phyloP scores from a whole-genome alignment of 2,113 vertebrate genomes.

The Macquaria ambigua region DNA sequence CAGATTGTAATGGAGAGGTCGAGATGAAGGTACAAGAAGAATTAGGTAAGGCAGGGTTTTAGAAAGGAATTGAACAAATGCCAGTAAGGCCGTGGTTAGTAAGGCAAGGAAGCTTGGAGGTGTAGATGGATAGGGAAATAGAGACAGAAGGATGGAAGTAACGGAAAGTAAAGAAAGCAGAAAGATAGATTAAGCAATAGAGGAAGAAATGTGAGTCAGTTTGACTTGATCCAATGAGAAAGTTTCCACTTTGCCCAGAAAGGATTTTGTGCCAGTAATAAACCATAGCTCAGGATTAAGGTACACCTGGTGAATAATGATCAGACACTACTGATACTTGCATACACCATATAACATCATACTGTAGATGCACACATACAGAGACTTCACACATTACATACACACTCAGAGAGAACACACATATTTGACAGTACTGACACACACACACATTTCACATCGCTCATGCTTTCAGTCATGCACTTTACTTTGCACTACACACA shows the following conservation, averaged over 20 bases:
- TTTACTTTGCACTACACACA: conserved; percentile 35
- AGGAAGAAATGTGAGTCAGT: conserved; percentile 26
- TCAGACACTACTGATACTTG: conserved; percentile 19
- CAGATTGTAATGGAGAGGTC: not conserved
- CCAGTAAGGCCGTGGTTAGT: conserved; percentile 10
- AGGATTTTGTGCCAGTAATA: conserved; percentile 27
- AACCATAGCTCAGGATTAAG: conserved; percentile 29
- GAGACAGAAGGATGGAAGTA: conserved; percentile 8
- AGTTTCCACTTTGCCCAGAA: conserved; percentile 16
- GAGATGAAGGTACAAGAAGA: not conserved
- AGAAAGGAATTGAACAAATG: not conserved
- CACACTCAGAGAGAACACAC: not conserved
- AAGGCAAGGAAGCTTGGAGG: not conserved
- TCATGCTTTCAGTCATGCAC: conserved; percentile 22
- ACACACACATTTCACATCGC: conserved; percentile 9
- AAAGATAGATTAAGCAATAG: conserved; percentile 37
- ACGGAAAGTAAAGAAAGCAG: conserved; percentile 5
- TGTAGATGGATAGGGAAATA: conserved; percentile 1
- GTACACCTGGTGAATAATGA: conserved; percentile 42
- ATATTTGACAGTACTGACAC: conserved; percentile 14
- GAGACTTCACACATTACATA: conserved; percentile 31
- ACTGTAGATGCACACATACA: not conserved
- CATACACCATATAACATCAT: not conserved
- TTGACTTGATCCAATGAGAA: conserved; percentile 49
- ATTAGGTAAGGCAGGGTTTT: not conserved